Base-by-base conservation (phyloP, 2,113 vertebrate species). In the Benitochromis conjunctus region DNA sequence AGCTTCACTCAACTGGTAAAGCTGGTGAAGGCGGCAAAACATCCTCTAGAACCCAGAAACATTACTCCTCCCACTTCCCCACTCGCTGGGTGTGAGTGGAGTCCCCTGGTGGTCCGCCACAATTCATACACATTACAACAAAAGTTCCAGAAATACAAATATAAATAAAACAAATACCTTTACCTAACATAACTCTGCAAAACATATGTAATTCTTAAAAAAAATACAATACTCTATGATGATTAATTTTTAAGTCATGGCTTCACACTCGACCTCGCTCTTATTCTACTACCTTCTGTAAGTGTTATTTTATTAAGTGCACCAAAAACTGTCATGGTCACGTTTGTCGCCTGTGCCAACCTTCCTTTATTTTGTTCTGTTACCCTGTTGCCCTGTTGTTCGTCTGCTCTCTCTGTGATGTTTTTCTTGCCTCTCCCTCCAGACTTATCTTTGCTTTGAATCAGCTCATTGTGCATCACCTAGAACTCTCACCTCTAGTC, bases 341-440 rank as follows among this genome's bases (percentile, higher is more conserved):
- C 16, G 19, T 41, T 66, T 43, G 64, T 0, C 0, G 5, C 62
- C 21, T 21, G 19, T 53, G 51, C 4, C 18, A 51, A 53, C 51
- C 51, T n/a, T 7, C 51, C 18, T 53, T 19, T 8, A 2, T 7
- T 53, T 4, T n/a, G 7, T n/a, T 9, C 18, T n/a, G 7, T 53
- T 53, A 9, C 7, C 51, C 9, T 9, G 18, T 16, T 41, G 62
- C 62, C 1, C 21, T 24, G n/a, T 69, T 71, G 1, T 71, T 43
- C n/a, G 26, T 16, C 66, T 0, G 21, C 24, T 9, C 5, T 26
- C 66, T 48, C 41, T 71, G 64, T 1, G 4, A 0, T 43, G 36
- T 24, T 41, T 10, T 69, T 71, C 38, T 71, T 46, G 18, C 13
- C 36, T 9, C 48, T 16, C 48, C 48, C 8, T 53, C 16, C 21